Base-by-base conservation (phyloP, 2,888 invertebrate species). In the Nomada hirtipes region DNA sequence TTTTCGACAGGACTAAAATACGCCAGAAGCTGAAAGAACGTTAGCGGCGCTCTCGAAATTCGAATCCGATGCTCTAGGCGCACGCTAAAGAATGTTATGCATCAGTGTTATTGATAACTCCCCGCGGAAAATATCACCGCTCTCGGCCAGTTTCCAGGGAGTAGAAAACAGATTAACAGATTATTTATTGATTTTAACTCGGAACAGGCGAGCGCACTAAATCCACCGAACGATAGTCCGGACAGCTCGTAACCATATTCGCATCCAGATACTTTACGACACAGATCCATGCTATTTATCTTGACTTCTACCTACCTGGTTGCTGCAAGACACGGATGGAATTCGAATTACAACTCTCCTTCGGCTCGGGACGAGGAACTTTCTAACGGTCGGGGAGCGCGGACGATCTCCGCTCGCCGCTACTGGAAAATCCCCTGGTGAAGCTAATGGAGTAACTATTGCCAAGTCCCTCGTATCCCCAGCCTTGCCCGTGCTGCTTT, bases 331-430 rank as follows among this genome's bases (percentile, higher is more conserved):
- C 88, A 83, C 81, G 78, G 71, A 88, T 86, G 86, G 88, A 89
- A 88, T 87, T 84, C 86, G 84, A 89, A 89, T 89, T 82, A 84
- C 36, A 83, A 76, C 83, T 84, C 82, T 75, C 76, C 70, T 70
- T 69, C 80, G 83, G 63, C 61, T 72, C 61, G 57, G n/a, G 63
- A 61, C 70, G 60, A 78, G 80, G 68, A 85, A 84, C 87, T 88
- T 86, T 88, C 88, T 86, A 89, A 88, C 88, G 86, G 85, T 77
- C 69, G 61, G 76, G 76, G 64, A 53, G 29, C 71, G 71, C 74
- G 82, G 79, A 73, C 78, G 78, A 61, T 71, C 73, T 79, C 60
- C 67, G 69, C 20, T 79, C 78, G 84, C 61, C 76, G 82, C 80
- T 80, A 84, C 80, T 80, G 85, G 85, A 86, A 89, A 86, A 88